Evolutionary conservation across 2,888 invertebrate species (phyloP).

Genomic region (Netelia fuscicornis): DNA sequence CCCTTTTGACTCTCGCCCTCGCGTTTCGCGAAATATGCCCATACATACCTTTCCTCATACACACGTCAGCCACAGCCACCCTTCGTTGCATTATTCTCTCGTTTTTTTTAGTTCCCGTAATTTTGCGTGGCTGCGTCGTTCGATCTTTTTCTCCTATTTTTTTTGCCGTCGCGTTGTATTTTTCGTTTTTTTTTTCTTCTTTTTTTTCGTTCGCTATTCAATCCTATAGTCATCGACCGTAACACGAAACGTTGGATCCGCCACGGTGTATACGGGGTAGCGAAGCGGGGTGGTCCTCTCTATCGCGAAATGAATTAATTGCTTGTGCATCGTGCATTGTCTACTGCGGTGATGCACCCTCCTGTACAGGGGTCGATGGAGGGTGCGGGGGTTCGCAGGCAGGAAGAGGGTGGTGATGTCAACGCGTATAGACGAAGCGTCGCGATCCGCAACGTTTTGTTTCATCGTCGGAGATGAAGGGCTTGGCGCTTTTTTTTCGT

Average conservation of each 20-base stretch:
- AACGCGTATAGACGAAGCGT: conserved; percentile 52
- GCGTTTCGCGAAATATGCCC: background rate
- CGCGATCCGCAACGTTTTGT: conserved; percentile 55
- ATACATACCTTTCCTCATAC: background rate
- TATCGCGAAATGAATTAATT: conserved; percentile 66
- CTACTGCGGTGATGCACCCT: conserved; percentile 46
- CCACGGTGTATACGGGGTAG: background rate
- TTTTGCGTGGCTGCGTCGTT: too few relatives aligned
- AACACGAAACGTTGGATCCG: conserved; percentile 24
- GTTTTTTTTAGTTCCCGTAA: background rate
- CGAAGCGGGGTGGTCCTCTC: conserved; percentile 41
- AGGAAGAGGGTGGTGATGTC: conserved; percentile 43
- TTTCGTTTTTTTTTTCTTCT: background rate
- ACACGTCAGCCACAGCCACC: background rate
- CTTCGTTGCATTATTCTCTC: background rate
- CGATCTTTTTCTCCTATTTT: background rate
- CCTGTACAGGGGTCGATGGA: background rate
- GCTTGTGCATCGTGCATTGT: conserved; percentile 65
- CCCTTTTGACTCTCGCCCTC: background rate
- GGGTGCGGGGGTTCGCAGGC: background rate
- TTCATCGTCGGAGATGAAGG: conserved; percentile 35
- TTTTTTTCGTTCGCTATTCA: conserved; percentile 46
- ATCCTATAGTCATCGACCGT: conserved; percentile 27
- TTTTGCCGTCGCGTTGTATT: background rate
- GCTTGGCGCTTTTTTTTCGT: conserved; percentile 30